Percentiles rank a stretch among this genome's conserved stretches.
Conservation (phyloP, 1,140 invertebrate species). For the Dermatophagoides farinae region DNA sequence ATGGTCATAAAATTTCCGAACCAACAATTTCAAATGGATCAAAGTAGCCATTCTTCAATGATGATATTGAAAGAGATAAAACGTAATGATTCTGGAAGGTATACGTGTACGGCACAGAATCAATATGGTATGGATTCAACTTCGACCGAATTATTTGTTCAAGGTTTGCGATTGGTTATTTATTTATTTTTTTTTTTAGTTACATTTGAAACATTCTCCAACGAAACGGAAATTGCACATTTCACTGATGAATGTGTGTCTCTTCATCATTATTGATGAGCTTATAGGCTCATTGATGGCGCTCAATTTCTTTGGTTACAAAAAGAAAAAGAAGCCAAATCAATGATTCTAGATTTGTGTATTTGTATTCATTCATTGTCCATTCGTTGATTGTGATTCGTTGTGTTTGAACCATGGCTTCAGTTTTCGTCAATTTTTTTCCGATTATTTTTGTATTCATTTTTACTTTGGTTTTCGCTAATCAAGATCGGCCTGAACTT, state of each 20-base stretch:
- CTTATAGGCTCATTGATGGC: neutral
- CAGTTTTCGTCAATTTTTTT: neutral
- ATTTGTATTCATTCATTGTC: too few relatives aligned
- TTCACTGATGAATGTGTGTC: too few relatives aligned
- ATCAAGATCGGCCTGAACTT: conserved; percentile 2
- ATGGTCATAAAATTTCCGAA: neutral
- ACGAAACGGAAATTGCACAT: too few relatives aligned
- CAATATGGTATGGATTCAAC: neutral
- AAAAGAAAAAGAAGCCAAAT: too few relatives aligned
- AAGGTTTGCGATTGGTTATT: conserved; percentile 11
- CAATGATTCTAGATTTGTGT: too few relatives aligned
- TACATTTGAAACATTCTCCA: too few relatives aligned
- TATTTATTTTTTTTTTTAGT: neutral
- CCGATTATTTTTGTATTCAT: neutral
- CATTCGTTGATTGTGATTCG: too few relatives aligned
- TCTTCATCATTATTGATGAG: too few relatives aligned
- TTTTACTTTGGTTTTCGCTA: neutral
- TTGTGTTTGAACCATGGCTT: too few relatives aligned
- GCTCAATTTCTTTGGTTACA: neutral
- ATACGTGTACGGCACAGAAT: neutral
- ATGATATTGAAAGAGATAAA: neutral
- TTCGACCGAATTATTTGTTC: neutral
- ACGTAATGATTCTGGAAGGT: neutral
- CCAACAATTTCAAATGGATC: neutral
- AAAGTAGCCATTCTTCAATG: neutral